A percentile compares a stretch with the other conserved stretches of the same genome.
Evolutionary conservation across 2,888 invertebrate species (phyloP).

Genomic region (Callinectes sapidus): DNA sequence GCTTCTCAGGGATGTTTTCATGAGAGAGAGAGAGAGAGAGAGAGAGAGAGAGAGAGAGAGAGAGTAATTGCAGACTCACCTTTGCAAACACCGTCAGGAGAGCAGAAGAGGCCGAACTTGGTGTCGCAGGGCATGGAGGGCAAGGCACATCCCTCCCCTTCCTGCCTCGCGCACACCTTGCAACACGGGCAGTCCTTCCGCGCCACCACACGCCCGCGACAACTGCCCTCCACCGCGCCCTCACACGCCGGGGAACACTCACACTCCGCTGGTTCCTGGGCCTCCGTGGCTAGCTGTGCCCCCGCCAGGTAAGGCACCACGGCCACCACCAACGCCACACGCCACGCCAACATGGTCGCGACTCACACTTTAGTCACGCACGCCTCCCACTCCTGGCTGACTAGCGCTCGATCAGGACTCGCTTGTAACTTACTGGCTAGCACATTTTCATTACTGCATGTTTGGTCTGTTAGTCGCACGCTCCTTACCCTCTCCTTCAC

Average conservation of each 20-base stretch:
- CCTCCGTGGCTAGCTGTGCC: slow-evolving; percentile 55
- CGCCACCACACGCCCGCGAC: slow-evolving; percentile 54
- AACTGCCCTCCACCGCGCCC: slow-evolving; percentile 42
- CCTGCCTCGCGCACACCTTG: slow-evolving; percentile 62
- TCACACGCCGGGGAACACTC: slow-evolving; percentile 63
- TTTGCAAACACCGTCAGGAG: slow-evolving; percentile 59
- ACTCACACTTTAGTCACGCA: slow-evolving; percentile 22
- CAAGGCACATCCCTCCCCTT: slow-evolving; percentile 38
- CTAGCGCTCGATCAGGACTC: slow-evolving; percentile 31
- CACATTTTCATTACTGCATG: slow-evolving; percentile 60
- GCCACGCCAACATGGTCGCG: slow-evolving; percentile 52
- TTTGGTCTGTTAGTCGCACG: neutral
- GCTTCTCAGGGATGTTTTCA: neutral
- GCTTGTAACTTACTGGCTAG: neutral
- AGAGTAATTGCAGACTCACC: slow-evolving; percentile 40
- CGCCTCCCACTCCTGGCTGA: slow-evolving; percentile 34
- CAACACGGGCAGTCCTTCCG: slow-evolving; percentile 67
- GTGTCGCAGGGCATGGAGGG: slow-evolving; percentile 60
- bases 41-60: slow-evolving; percentile 43
- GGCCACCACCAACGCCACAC: slow-evolving; percentile 40
- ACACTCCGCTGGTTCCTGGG: slow-evolving; percentile 50
- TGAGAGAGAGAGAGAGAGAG: slow-evolving; percentile 27
- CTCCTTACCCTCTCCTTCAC: slow-evolving; percentile 8
- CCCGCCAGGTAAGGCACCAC: slow-evolving; percentile 56
- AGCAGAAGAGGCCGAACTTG: slow-evolving; percentile 60